Base-by-base conservation (phyloP, 2,888 invertebrate species). In the Xanthia icteritia region DNA sequence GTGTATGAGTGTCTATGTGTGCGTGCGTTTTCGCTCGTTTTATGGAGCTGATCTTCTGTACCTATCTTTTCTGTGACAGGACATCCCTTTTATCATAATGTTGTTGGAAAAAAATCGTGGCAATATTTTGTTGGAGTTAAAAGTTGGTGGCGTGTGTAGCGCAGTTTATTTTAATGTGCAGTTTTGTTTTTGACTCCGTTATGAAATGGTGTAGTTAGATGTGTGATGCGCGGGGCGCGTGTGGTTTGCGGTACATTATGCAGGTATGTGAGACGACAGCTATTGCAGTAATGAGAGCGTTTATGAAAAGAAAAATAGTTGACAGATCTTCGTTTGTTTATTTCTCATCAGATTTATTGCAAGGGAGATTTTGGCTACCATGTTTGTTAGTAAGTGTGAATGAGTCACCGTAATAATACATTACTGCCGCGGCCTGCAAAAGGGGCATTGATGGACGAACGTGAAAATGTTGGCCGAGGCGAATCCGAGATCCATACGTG, bases 61-160 rank as follows among this genome's bases (percentile, higher is more conserved):
- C 0, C 2, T 45, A 20, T 31, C 11, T 63, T 2, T 27, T 20
- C 27, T 20, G 17, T 54, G 60, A 23, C 79, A 78, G 82, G 84
- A 84, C 74, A 70, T 77, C 78, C 65, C 68, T 85, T 88, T 89
- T 86, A 86, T 89, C 88, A 89, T 86, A 86, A 84, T 81, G 77
- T 73, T 84, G 81, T 82, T 79, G 67, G 36, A 84, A 88, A 86
- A 86, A 83, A 86, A 83, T 73, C 45, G 13, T 70, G 76, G 71
- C 70, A 77, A 81, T 88, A 87, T 85, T 88, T 88, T 83, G 85
- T 83, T 75, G 85, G 81, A 84, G 73, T 78, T 68, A 82, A 86
- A 71, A 85, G 84, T 88, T 77, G 71, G 73, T 85, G 64, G 79
- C 76, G 79, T 86, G 84, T 84, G 86, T 77, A 66, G 74, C 60